Evolutionary conservation across 2,888 invertebrate species (phyloP).

Genomic region (Automeris io): DNA sequence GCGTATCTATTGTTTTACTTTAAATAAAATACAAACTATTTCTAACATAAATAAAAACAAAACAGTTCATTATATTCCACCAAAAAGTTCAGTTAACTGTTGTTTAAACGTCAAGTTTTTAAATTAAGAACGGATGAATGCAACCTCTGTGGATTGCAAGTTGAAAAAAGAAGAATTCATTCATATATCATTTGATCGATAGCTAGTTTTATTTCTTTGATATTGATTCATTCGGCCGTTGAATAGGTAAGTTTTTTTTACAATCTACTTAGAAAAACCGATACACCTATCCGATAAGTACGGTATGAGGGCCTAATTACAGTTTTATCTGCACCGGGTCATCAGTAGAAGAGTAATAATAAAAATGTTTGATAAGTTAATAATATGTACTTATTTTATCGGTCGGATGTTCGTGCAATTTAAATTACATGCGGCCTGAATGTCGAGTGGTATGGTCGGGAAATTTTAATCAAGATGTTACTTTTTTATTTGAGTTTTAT

Average conservation of each 20-base stretch:
- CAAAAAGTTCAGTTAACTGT: slow-evolving; percentile 9
- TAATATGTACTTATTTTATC: slow-evolving; percentile 46
- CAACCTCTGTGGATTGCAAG: background rate
- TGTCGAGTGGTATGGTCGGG: slow-evolving; percentile 4
- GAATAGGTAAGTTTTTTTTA: slow-evolving; percentile 55
- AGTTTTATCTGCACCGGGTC: slow-evolving; percentile 62
- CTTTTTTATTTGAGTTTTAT: background rate
- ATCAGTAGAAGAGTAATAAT: slow-evolving; percentile 55
- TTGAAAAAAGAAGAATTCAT: slow-evolving; percentile 24
- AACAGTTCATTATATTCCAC: background rate
- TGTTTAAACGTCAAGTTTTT: slow-evolving; percentile 8
- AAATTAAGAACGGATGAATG: slow-evolving; percentile 6
- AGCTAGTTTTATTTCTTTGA: slow-evolving; percentile 61
- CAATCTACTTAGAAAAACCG: slow-evolving; percentile 66
- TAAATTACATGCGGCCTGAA: slow-evolving; percentile 24
- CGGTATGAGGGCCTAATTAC: slow-evolving; percentile 67
- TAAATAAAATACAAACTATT: too few relatives aligned
- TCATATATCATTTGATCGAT: slow-evolving; percentile 71
- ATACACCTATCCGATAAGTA: slow-evolving; percentile 70
- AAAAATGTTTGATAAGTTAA: slow-evolving; percentile 67
- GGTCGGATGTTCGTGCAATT: slow-evolving; percentile 30
- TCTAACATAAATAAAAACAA: background rate
- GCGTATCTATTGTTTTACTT: too few relatives aligned
- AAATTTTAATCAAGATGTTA: background rate
- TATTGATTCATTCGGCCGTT: slow-evolving; percentile 57